Evolutionary conservation across 1,140 invertebrate genomes (phyloP).

Genomic region (Platorchestia sp.): DNA sequence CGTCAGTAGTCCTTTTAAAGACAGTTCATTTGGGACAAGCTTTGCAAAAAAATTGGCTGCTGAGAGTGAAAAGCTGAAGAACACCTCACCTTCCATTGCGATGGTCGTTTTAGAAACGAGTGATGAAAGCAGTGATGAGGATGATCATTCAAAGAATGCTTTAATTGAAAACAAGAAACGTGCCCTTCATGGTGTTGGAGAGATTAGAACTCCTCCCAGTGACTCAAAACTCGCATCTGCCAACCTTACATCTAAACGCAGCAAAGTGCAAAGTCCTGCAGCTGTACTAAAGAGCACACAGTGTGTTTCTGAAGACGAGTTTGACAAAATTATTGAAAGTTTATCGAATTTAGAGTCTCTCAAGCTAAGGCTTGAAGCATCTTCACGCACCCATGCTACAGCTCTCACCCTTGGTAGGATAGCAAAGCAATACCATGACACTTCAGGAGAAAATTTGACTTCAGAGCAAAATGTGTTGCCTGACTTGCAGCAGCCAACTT

Average conservation of each 20-base stretch:
- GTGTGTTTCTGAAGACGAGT: conserved; percentile 1
- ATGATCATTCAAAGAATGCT: background rate
- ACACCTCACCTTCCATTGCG: background rate
- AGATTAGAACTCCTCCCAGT: background rate
- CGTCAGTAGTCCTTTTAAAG: conserved; percentile 65
- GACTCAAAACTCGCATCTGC: background rate
- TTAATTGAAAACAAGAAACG: background rate
- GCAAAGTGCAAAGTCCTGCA: background rate
- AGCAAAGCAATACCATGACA: background rate
- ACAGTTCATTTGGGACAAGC: conserved; percentile 63
- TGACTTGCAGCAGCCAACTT: background rate
- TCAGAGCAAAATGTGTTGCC: background rate
- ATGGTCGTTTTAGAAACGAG: background rate
- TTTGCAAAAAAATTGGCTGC: conserved; percentile 52
- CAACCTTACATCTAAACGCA: background rate
- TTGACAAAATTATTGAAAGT: background rate
- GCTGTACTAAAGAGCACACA: background rate
- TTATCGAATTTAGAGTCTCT: background rate
- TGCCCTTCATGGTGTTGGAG: background rate
- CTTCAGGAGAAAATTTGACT: background rate
- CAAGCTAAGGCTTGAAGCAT: background rate
- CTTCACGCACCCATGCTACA: background rate
- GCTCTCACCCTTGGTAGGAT: conserved; percentile 1
- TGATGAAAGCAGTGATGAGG: background rate
- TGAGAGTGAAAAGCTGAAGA: background rate